A percentile compares a stretch with the other conserved stretches of the same genome.
Conservation (phyloP, 2,797 vertebrate genomes). For the Harpagifer antarcticus region DNA sequence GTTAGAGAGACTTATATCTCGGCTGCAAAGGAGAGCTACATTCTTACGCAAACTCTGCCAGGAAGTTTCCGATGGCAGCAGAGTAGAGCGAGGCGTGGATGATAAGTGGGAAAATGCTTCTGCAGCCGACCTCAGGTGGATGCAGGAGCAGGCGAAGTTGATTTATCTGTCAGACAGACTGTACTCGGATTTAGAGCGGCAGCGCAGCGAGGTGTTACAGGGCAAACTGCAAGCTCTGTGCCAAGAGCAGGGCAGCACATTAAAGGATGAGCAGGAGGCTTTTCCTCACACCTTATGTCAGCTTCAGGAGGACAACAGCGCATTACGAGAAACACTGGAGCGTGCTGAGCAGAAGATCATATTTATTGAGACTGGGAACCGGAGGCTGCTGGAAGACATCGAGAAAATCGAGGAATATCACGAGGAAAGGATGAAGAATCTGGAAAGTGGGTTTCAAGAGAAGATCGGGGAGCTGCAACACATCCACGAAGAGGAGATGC, state of each 20-base stretch:
- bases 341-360: conserved; percentile 82
- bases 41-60: conserved; percentile 85
- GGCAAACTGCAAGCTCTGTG: conserved; percentile 76
- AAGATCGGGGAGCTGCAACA: conserved; percentile 89
- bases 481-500: conserved; percentile 91
- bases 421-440: conserved; percentile 82
- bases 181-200: conserved; percentile 82
- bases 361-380: conserved; percentile 81
- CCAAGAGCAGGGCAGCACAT: conserved; percentile 81
- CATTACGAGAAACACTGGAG: conserved; percentile 80
- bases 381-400: conserved; percentile 81
- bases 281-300: conserved; percentile 82
- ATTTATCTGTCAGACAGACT: conserved; percentile 89
- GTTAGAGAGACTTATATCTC: conserved; percentile 85
- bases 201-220: conserved; percentile 75
- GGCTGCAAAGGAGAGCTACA: conserved; percentile 85
- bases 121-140: conserved; percentile 74
- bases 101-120: conserved; percentile 67
- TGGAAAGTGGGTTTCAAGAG: conserved; percentile 89
- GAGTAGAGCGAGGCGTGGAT: conserved; percentile 56
- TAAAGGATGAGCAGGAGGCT: conserved; percentile 83
- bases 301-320: conserved; percentile 80
- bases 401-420: conserved; percentile 83
- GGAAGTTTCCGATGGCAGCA: conserved; percentile 78
- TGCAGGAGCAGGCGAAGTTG: conserved; percentile 88